Base-by-base conservation (phyloP, 2,888 invertebrate species). In the Caenorhabditis angaria region DNA sequence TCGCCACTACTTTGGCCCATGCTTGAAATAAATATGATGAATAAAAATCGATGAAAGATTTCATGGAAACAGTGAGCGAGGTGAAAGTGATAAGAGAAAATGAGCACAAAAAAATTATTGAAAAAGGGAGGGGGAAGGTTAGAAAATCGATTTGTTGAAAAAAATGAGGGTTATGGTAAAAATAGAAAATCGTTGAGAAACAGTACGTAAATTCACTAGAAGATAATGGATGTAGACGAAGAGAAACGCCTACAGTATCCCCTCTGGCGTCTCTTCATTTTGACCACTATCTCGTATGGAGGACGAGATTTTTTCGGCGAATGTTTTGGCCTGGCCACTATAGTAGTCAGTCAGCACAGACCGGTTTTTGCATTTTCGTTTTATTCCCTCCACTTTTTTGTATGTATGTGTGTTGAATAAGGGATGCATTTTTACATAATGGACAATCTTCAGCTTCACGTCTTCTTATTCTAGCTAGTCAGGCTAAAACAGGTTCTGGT, bases 1-100 rank as follows among this genome's bases (percentile, higher is more conserved):
- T 79, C 81, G 24, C 76, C 77, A 64, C 76, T 63, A 70, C 73
- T 74, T 61, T 78, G 77, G 65, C 78, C 78, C 81, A 81, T 79
- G 57, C 55, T 35, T 4, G 14, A 51, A 61, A 47, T 48, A 35
- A 35, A 57, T 41, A n/a, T n/a, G n/a, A n/a, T n/a, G 14, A 41
- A 41, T 41, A 41, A 18, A 41, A 3, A 41, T 12, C 41, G 14
- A 41, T 10, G 28, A 22, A 41, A 57, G 27, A 61, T 41, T 54
- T 28, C 53, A 41, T 32, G 29, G 63, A 63, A 66, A 59, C 56
- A 62, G 51, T n/a, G 41, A 29, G 57, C 65, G 58, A 50, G 6
- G 58, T 48, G 55, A 61, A 58, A 62, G 55, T 58, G 62, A 60
- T 61, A 60, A 66, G 61, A 22, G 64, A 53, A 60, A 56, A 57